Evolutionary conservation across 2,888 invertebrate species (phyloP).

Genomic region (Nomada lathburiana): DNA sequence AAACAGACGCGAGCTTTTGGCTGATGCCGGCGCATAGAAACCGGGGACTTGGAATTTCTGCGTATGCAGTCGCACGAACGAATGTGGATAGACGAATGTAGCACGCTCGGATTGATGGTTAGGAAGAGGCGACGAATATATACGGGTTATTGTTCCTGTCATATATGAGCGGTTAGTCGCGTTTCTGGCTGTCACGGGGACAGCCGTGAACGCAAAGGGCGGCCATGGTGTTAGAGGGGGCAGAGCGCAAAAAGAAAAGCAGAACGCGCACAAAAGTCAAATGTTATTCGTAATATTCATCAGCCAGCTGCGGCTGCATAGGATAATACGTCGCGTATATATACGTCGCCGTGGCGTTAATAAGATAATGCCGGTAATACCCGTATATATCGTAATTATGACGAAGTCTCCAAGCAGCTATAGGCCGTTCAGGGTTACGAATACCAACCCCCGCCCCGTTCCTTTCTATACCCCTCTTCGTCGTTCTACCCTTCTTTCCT

Average conservation of each 20-base stretch:
- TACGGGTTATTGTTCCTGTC: slow-evolving; percentile 58
- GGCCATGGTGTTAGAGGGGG: slow-evolving; percentile 17
- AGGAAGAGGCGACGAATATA: slow-evolving; percentile 51
- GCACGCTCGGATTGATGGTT: slow-evolving; percentile 62
- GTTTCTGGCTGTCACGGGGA: slow-evolving; percentile 21
- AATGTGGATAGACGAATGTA: slow-evolving; percentile 63
- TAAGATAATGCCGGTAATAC: slow-evolving; percentile 73
- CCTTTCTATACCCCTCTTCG: neutral
- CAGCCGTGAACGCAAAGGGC: neutral
- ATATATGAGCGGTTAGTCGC: slow-evolving; percentile 63
- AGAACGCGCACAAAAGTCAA: slow-evolving; percentile 64
- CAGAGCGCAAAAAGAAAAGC: slow-evolving; percentile 35
- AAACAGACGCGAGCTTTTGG: slow-evolving; percentile 38
- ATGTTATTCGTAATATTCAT: slow-evolving; percentile 75
- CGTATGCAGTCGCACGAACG: slow-evolving; percentile 54
- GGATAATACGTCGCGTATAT: slow-evolving; percentile 53
- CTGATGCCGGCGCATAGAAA: slow-evolving; percentile 64
- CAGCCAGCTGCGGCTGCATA: slow-evolving; percentile 53
- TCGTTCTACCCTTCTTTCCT: neutral
- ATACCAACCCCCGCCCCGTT: slow-evolving; percentile 21
- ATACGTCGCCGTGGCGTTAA: slow-evolving; percentile 68
- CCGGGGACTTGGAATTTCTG: slow-evolving; percentile 73
- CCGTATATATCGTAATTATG: slow-evolving; percentile 76
- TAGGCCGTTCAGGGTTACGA: slow-evolving; percentile 44
- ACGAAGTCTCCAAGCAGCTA: slow-evolving; percentile 48